A percentile compares a stretch with the other conserved stretches of the same genome.
Evolutionary conservation across 2,888 invertebrate species (phyloP).

Genomic region (Ormyrus pomaceus): DNA sequence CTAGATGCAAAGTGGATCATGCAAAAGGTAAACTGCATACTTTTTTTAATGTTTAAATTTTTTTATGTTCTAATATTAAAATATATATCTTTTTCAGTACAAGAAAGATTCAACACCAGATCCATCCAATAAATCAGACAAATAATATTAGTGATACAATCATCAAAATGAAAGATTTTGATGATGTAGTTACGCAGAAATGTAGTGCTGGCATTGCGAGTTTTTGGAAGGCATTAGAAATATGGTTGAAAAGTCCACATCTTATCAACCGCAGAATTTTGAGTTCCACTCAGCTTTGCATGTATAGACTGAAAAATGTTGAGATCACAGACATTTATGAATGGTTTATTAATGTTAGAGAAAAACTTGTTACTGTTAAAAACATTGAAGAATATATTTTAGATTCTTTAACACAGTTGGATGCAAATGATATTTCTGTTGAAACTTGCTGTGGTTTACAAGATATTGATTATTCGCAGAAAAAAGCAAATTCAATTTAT

Average conservation of each 20-base stretch:
- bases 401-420: constrained; percentile 66
- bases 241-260: constrained; percentile 83
- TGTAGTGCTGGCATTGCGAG: constrained; percentile 68
- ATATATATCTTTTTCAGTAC: constrained; percentile 62
- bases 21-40: constrained; percentile 80
- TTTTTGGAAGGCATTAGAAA: constrained; percentile 82
- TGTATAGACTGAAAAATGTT: constrained; percentile 54
- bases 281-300: constrained; percentile 72
- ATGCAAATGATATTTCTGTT: constrained; percentile 22
- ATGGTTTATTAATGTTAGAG: constrained; percentile 50
- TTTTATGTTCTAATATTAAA: neutral
- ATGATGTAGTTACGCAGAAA: constrained; percentile 60
- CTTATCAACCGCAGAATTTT: constrained; percentile 84
- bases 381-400: constrained; percentile 61
- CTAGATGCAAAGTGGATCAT: constrained; percentile 87
- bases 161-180: constrained; percentile 56
- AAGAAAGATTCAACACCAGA: constrained; percentile 56
- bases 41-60: constrained; percentile 27
- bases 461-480: constrained; percentile 46
- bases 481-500: constrained; percentile 64
- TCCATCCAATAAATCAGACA: constrained; percentile 42
- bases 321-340: constrained; percentile 43
- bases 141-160: neutral
- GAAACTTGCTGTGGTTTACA: constrained; percentile 51
- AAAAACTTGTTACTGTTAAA: constrained; percentile 48